Conservation (phyloP, 2,888 invertebrate genomes). For the Eupeodes latifasciatus region DNA sequence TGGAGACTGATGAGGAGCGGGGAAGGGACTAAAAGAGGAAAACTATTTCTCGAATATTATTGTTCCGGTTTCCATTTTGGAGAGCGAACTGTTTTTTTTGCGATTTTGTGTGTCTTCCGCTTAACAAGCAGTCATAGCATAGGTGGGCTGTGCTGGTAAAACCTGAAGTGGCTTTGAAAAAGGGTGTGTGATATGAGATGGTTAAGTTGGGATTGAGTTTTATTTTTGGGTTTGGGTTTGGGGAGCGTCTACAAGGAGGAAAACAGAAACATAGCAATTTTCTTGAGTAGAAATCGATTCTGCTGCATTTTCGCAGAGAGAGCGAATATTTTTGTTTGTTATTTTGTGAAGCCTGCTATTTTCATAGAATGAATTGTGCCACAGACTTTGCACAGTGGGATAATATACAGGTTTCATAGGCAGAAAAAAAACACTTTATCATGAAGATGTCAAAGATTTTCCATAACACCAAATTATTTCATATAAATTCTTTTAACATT, state of each 20-base stretch:
- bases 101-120: slow-evolving; percentile 23
- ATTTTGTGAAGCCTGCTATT: slow-evolving; percentile 27
- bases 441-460: too few relatives aligned
- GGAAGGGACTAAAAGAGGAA: not conserved
- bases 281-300: slow-evolving; percentile 72
- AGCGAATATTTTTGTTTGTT: slow-evolving; percentile 29
- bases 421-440: too few relatives aligned
- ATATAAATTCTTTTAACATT: too few relatives aligned
- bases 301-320: slow-evolving; percentile 66
- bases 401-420: too few relatives aligned
- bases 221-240: not conserved
- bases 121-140: not conserved
- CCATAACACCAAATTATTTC: too few relatives aligned
- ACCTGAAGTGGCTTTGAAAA: slow-evolving; percentile 51
- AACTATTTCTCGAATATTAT: slow-evolving; percentile 62
- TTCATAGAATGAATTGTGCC: slow-evolving; percentile 63
- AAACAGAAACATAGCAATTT: slow-evolving; percentile 58
- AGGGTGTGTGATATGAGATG: slow-evolving; percentile 3
- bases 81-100: slow-evolving; percentile 43
- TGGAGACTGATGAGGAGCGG: not conserved
- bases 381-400: not conserved
- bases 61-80: slow-evolving; percentile 69
- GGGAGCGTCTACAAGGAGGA: slow-evolving; percentile 40
- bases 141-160: slow-evolving; percentile 15
- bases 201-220: not conserved